phyloP scores from a whole-genome alignment of 1,140 invertebrate species.

The Chrysomallon squamiferum region DNA sequence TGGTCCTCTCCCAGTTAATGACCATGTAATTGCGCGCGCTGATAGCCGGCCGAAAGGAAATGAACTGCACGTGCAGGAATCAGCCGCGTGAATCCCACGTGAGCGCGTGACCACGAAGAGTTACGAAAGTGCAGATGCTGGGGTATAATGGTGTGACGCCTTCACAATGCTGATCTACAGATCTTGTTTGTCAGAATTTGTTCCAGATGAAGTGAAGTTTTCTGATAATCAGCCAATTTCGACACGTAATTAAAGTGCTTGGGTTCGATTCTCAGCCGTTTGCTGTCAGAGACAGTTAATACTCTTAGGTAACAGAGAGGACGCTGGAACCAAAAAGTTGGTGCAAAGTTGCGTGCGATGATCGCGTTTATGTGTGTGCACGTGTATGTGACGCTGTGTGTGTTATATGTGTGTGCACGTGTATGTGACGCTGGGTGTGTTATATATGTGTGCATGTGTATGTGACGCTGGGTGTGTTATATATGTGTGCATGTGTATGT shows the following conservation, averaged over 20 bases:
- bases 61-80: conserved; percentile 3
- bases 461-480: no score
- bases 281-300: no score
- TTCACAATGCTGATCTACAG: neutral
- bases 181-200: neutral
- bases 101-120: neutral
- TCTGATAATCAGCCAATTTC: neutral
- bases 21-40: neutral
- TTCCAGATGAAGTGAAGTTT: conserved; percentile 3
- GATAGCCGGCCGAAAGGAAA: neutral
- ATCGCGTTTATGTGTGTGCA: no score
- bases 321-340: no score
- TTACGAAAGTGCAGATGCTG: conserved; percentile 1
- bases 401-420: no score
- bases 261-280: no score
- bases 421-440: no score
- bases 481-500: no score
- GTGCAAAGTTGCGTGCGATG: no score
- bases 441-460: no score
- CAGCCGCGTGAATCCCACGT: neutral
- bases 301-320: no score
- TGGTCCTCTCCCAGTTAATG: neutral
- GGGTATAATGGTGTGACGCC: neutral
- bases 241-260: neutral
- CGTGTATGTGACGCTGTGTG: no score